These are phyloP conservation scores for Cyphomyrmex costatus DNA, from an alignment of 1,140 invertebrate species.

Conservation along the genomic window DNA sequence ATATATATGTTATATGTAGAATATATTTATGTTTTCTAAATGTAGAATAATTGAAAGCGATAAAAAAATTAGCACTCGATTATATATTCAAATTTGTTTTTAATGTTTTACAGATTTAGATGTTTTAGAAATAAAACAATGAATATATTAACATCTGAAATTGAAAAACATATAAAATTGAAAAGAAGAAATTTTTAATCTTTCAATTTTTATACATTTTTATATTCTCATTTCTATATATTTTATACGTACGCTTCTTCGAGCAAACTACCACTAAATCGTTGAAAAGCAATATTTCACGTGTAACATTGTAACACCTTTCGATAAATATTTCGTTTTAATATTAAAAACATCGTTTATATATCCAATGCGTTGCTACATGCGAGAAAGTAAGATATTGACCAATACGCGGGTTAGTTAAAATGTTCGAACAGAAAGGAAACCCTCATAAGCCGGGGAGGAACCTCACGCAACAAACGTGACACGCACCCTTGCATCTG, in stretches of 20 bases:
- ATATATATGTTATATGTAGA: no score
- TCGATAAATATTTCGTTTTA: not conserved
- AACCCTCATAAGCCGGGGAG: conserved; percentile 14
- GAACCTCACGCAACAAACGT: conserved; percentile 33
- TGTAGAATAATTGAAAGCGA: no score
- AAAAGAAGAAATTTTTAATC: not conserved
- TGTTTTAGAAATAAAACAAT: no score
- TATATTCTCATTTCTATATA: not conserved
- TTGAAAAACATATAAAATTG: not conserved
- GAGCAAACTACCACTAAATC: not conserved
- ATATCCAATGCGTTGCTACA: not conserved
- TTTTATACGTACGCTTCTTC: not conserved
- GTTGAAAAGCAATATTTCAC: not conserved
- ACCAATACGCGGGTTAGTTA: conserved; percentile 18
- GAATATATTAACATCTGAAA: not conserved
- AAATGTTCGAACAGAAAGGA: conserved; percentile 39
- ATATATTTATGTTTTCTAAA: no score
- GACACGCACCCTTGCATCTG: conserved; percentile 27
- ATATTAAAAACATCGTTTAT: not conserved
- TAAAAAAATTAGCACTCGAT: not conserved
- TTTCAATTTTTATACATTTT: not conserved
- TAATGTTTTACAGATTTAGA: not conserved
- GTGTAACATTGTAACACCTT: not conserved
- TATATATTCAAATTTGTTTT: not conserved
- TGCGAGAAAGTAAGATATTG: conserved; percentile 30